A percentile compares a stretch with the other conserved stretches of the same genome.
These are phyloP conservation scores for Cygnus olor DNA, from an alignment of 2,797 vertebrate species.

Conservation along the genomic window DNA sequence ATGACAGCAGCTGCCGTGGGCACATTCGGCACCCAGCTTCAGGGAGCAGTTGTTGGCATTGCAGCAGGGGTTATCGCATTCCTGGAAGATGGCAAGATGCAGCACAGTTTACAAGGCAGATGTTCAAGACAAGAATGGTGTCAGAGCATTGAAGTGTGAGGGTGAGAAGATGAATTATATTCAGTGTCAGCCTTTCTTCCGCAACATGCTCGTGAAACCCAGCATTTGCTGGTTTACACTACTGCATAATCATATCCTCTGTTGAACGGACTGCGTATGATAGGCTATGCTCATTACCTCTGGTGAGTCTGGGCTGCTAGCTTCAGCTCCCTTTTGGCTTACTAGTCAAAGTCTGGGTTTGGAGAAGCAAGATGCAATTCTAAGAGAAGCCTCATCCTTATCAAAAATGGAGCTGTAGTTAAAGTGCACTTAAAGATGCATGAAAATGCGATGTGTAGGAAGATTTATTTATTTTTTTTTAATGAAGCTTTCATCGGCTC, in stretches of 20 bases:
- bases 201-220: rapidly evolving
- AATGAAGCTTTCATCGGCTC: neutral
- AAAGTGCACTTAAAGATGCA: neutral
- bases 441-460: neutral
- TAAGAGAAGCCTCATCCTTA: neutral
- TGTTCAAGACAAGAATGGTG: neutral
- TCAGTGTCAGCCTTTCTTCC: neutral
- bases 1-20: constrained; percentile 94
- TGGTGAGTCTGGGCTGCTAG: neutral
- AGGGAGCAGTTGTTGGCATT: constrained; percentile 93
- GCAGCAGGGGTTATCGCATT: constrained; percentile 94
- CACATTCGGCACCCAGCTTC: constrained; percentile 89
- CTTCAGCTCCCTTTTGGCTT: neutral
- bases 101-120: neutral
- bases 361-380: neutral
- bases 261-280: neutral
- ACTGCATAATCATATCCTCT: neutral
- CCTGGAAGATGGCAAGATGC: constrained; percentile 74
- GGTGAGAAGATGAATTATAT: neutral
- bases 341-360: neutral
- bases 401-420: neutral
- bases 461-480: neutral
- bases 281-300: rapidly evolving
- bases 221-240: neutral
- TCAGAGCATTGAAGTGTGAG: neutral